Percentiles rank a stretch among this genome's conserved stretches.
Conservation (phyloP, 2,888 invertebrate genomes). For the Drosophila barbarae region DNA sequence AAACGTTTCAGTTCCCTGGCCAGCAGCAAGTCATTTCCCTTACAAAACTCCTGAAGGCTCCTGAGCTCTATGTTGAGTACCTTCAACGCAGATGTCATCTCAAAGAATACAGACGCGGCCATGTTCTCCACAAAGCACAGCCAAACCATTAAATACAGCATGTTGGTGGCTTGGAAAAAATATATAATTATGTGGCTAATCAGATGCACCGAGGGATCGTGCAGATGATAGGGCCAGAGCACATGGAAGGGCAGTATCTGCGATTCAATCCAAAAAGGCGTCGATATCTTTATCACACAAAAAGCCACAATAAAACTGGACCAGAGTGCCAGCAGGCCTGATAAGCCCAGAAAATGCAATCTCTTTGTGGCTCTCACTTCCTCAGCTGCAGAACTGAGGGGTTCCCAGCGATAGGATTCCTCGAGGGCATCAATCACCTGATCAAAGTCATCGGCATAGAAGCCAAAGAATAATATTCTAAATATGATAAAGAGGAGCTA, state of each 20-base stretch:
- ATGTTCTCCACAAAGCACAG: slow-evolving; percentile 19
- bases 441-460: slow-evolving; percentile 35
- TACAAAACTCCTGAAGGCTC: neutral
- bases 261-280: slow-evolving; percentile 40
- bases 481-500: slow-evolving; percentile 37
- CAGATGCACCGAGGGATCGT: slow-evolving; percentile 39
- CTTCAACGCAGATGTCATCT: slow-evolving; percentile 37
- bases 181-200: slow-evolving; percentile 15
- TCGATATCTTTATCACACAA: neutral
- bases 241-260: slow-evolving; percentile 42
- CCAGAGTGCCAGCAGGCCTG: slow-evolving; percentile 21
- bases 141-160: slow-evolving; percentile 19
- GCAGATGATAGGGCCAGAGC: slow-evolving; percentile 39
- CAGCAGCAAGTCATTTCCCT: slow-evolving; percentile 4
- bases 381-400: neutral
- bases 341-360: slow-evolving; percentile 15
- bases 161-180: slow-evolving; percentile 6
- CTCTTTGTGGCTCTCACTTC: slow-evolving; percentile 32
- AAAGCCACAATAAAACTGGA: slow-evolving; percentile 3
- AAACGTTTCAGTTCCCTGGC: slow-evolving; percentile 19
- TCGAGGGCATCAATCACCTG: slow-evolving; percentile 38
- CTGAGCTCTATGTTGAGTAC: slow-evolving; percentile 43
- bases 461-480: slow-evolving; percentile 21
- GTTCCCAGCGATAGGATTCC: slow-evolving; percentile 2
- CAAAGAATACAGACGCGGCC: slow-evolving; percentile 16